phyloP scores from a whole-genome alignment of 2,888 invertebrate genomes.

The Bellardia bayeri region DNA sequence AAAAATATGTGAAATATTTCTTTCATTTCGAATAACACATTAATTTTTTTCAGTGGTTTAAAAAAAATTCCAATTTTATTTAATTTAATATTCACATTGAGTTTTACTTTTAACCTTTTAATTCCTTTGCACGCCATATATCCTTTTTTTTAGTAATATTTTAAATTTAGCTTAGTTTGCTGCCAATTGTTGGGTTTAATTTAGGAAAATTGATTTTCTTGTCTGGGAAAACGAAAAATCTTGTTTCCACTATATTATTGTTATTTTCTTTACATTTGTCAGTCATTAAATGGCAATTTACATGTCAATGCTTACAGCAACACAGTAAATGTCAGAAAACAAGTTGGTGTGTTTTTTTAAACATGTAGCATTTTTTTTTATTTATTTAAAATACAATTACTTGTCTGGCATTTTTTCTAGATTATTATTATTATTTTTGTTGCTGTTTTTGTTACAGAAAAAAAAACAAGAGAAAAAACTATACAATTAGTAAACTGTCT shows the following conservation, averaged over 20 bases:
- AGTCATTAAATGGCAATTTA: constrained; percentile 83
- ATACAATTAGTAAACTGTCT: constrained; percentile 75
- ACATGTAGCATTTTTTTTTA: constrained; percentile 47
- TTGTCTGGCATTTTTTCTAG: constrained; percentile 68
- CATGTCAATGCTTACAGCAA: constrained; percentile 79
- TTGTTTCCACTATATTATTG: constrained; percentile 67
- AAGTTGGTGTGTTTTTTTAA: constrained; percentile 27
- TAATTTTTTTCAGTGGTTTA: no score
- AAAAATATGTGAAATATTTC: not conserved
- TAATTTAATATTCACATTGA: no score
- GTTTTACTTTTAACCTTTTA: not conserved
- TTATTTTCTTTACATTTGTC: constrained; percentile 72
- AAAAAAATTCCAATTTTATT: not conserved
- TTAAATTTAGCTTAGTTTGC: constrained; percentile 26
- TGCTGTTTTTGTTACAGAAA: constrained; percentile 12
- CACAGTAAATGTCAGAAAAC: constrained; percentile 66
- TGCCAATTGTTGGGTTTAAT: constrained; percentile 40
- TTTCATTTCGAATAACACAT: not conserved
- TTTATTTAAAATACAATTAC: constrained; percentile 72
- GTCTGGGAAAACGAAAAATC: constrained; percentile 30
- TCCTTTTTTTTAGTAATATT: constrained; percentile 8
- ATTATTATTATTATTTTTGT: constrained; percentile 23
- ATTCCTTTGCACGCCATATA: not conserved
- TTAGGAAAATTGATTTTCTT: constrained; percentile 67
- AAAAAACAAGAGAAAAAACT: constrained; percentile 52